phyloP scores from a whole-genome alignment of 2,888 invertebrate genomes.

The Panopea generosa region DNA sequence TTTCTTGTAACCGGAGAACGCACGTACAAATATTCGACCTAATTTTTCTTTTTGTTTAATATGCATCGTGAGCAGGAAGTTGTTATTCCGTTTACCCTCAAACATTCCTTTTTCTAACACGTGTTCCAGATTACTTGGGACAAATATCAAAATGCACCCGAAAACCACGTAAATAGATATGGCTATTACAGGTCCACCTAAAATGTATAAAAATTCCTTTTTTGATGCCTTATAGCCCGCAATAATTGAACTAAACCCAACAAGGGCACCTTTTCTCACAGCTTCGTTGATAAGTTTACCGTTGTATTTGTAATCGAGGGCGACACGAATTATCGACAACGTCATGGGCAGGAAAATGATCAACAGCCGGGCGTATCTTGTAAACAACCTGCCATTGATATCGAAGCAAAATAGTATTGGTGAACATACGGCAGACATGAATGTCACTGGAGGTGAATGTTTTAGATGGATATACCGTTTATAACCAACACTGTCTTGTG shows the following conservation, averaged over 20 bases:
- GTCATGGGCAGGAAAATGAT: conserved; percentile 23
- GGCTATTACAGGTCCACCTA: conserved; percentile 37
- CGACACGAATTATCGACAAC: conserved; percentile 12
- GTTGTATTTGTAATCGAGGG: conserved; percentile 24
- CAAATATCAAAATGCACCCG: conserved; percentile 16
- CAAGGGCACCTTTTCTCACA: conserved; percentile 34
- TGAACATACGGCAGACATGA: conserved; percentile 22
- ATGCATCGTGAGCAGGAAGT: conserved; percentile 7
- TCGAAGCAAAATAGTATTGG: conserved; percentile 8
- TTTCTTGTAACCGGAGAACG: conserved; percentile 32
- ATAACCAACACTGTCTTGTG: not conserved
- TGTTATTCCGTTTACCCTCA: not conserved
- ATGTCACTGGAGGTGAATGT: conserved; percentile 19
- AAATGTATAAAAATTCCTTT: conserved; percentile 22
- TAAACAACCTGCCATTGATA: conserved; percentile 1
- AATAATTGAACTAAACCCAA: conserved; percentile 42
- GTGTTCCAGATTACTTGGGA: conserved; percentile 29
- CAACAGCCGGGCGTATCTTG: conserved; percentile 14
- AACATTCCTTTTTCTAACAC: conserved; percentile 24
- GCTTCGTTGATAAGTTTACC: conserved; percentile 19
- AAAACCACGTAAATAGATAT: conserved; percentile 30
- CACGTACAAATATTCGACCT: conserved; percentile 13
- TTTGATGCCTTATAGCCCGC: conserved; percentile 13
- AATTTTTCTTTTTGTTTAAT: conserved; percentile 12
- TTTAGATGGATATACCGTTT: conserved; percentile 12